Evolutionary conservation across 2,888 invertebrate species (phyloP).

Genomic region (Ophion obscuratus): DNA sequence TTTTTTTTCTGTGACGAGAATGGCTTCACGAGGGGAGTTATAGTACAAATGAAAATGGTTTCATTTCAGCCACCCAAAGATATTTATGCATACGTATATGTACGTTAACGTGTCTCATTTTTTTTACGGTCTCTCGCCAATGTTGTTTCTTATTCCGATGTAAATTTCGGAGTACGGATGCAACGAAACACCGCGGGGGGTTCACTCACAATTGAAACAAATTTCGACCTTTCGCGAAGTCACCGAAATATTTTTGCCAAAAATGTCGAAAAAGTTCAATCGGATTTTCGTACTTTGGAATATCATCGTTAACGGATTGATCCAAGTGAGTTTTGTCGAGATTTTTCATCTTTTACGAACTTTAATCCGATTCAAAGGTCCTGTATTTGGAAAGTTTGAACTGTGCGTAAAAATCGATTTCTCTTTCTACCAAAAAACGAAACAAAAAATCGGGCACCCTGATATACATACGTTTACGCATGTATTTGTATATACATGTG

Average conservation of each 20-base stretch:
- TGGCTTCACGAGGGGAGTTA: no score
- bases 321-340: neutral
- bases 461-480: slow-evolving; percentile 3
- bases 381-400: no score
- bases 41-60: neutral
- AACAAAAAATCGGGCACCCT: slow-evolving; percentile 10
- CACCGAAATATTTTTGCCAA: neutral
- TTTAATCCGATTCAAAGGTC: no score
- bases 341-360: neutral
- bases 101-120: neutral
- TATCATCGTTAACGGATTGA: neutral
- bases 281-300: neutral
- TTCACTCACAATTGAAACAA: neutral
- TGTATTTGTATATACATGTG: slow-evolving; percentile 42
- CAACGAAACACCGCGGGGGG: neutral
- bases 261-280: neutral
- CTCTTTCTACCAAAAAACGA: slow-evolving; percentile 4
- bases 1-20: no score
- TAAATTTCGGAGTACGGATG: neutral
- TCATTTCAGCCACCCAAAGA: slow-evolving; percentile 19
- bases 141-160: neutral
- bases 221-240: neutral
- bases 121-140: slow-evolving; percentile 6
- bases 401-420: neutral
- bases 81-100: neutral